phyloP scores from a whole-genome alignment of 2,888 invertebrate species.

The Drosophila kambysellisi region DNA sequence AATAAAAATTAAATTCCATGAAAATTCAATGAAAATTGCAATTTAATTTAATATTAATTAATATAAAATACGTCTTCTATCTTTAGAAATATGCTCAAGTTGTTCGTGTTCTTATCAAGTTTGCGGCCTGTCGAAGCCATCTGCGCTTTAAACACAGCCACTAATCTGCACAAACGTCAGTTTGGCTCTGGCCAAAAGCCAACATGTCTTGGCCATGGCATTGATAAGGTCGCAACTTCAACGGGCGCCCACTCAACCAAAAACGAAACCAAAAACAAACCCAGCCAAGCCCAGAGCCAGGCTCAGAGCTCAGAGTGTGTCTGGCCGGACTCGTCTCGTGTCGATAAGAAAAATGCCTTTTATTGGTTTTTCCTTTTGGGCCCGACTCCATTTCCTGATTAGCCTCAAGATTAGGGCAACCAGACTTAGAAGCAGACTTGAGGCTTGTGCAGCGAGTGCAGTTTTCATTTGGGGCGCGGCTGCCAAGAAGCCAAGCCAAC shows the following conservation, averaged over 20 bases:
- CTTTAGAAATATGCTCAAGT: neutral
- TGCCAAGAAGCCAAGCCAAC: slow-evolving; percentile 19
- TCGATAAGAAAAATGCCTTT: slow-evolving; percentile 77
- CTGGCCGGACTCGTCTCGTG: slow-evolving; percentile 12
- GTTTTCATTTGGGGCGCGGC: slow-evolving; percentile 57
- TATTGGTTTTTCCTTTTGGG: slow-evolving; percentile 70
- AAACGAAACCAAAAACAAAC: neutral
- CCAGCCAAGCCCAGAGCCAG: slow-evolving; percentile 18
- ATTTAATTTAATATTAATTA: slow-evolving; percentile 4
- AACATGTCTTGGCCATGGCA: slow-evolving; percentile 43
- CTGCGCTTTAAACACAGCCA: slow-evolving; percentile 19
- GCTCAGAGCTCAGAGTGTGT: slow-evolving; percentile 9
- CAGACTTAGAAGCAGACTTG: slow-evolving; percentile 21
- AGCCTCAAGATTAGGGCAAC: slow-evolving; percentile 60
- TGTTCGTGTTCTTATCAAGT: slow-evolving; percentile 13
- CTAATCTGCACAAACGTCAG: slow-evolving; percentile 60
- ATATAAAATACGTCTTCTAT: neutral
- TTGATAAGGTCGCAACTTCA: slow-evolving; percentile 60
- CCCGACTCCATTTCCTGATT: slow-evolving; percentile 71
- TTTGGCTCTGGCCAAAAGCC: slow-evolving; percentile 34
- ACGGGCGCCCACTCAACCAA: slow-evolving; percentile 64
- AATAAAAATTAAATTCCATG: neutral
- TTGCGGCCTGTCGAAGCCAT: slow-evolving; percentile 18
- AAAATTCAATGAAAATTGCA: slow-evolving; percentile 12
- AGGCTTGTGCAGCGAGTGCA: slow-evolving; percentile 17